Conservation (phyloP, 2,888 invertebrate genomes). For the Perithous albicinctus region DNA sequence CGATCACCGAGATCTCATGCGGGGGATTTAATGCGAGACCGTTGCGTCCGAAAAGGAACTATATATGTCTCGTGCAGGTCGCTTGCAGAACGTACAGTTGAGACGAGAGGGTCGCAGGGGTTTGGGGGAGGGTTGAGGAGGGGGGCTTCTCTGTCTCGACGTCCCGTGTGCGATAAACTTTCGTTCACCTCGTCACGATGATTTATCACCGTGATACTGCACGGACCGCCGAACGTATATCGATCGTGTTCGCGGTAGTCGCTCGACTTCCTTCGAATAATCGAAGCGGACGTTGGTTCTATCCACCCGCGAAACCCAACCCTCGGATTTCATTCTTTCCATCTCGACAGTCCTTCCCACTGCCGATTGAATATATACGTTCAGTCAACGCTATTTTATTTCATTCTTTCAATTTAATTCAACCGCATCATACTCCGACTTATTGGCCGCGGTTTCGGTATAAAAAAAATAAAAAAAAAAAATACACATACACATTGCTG, state of each 20-base stretch:
- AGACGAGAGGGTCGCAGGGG: not conserved
- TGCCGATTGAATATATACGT: not conserved
- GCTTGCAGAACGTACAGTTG: not conserved
- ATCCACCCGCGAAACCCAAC: constrained; percentile 1
- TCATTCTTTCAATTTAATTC: not conserved
- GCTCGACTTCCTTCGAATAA: constrained; percentile 42
- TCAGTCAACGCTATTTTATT: not conserved
- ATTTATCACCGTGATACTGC: constrained; percentile 56
- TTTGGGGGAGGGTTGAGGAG: not conserved
- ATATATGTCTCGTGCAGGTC: constrained; percentile 23
- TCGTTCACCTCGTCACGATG: constrained; percentile 61
- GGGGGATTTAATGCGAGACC: not conserved
- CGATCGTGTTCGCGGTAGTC: constrained; percentile 29
- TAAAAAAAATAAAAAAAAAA: too few relatives aligned
- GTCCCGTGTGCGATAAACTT: constrained; percentile 60
- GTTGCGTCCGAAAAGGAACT: not conserved
- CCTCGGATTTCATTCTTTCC: constrained; percentile 9
- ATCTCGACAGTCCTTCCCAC: not conserved
- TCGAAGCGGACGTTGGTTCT: constrained; percentile 41
- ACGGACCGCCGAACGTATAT: constrained; percentile 49
- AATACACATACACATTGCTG: too few relatives aligned
- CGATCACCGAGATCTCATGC: constrained; percentile 35
- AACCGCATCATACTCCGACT: not conserved
- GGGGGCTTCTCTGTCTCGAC: constrained; percentile 42
- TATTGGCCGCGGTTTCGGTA: too few relatives aligned